These are phyloP conservation scores for Anas bernieri DNA, from an alignment of 2,797 vertebrate genomes.

Conservation along the genomic window DNA sequence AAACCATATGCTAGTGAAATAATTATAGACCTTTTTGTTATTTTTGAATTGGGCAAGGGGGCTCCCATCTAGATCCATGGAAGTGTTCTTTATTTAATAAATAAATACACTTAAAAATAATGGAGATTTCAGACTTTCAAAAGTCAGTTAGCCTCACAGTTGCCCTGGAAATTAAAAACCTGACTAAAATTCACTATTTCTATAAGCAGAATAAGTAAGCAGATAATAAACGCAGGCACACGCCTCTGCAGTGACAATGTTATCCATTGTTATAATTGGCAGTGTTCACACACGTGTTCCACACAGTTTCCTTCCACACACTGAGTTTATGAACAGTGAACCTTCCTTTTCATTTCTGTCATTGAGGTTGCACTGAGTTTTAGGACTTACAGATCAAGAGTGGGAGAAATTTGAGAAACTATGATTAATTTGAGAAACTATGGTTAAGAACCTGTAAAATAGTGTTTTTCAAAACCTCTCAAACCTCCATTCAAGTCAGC, in stretches of 20 bases:
- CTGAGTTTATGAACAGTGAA: neutral
- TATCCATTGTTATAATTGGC: neutral
- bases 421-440: neutral
- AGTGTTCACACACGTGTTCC: too few relatives aligned
- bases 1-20: neutral
- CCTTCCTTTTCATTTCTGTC: neutral
- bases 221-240: neutral
- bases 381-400: neutral
- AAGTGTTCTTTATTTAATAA: neutral
- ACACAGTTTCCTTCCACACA: neutral
- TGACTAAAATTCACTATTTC: neutral
- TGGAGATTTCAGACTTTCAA: neutral
- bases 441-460: neutral
- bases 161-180: neutral
- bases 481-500: neutral
- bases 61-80: rapidly evolving
- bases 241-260: neutral
- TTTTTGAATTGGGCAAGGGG: too few relatives aligned
- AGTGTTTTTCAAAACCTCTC: neutral
- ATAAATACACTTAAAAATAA: neutral
- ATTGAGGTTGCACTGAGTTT: neutral
- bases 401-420: neutral
- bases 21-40: neutral
- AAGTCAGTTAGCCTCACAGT: neutral
- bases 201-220: neutral